Evolutionary conservation across 2,113 vertebrate species (phyloP).

Genomic region (Sterrhoptilus dennistouni): DNA sequence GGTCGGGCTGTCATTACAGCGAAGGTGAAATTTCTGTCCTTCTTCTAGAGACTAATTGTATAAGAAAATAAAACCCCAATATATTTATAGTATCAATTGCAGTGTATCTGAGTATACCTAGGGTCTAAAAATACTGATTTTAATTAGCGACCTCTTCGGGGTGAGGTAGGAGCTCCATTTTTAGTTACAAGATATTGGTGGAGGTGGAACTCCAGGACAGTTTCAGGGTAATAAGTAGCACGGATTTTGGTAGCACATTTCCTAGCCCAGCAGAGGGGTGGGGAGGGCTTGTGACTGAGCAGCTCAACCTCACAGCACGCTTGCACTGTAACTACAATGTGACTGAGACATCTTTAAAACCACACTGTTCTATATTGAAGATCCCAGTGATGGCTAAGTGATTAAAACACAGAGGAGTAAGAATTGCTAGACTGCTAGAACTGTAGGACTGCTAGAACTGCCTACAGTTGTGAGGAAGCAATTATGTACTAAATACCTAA

Average conservation of each 20-base stretch:
- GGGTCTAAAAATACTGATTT: slow-evolving; percentile 34
- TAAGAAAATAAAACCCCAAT: slow-evolving; percentile 9
- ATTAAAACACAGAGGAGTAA: neutral
- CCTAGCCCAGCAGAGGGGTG: neutral
- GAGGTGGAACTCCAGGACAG: neutral
- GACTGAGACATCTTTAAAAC: neutral
- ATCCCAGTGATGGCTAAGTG: neutral
- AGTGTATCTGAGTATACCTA: neutral
- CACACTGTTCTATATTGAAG: neutral
- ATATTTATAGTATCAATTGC: slow-evolving; percentile 16
- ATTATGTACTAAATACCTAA: neutral
- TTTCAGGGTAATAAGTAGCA: slow-evolving; percentile 7
- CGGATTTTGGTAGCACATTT: neutral
- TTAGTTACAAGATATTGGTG: slow-evolving; percentile 27
- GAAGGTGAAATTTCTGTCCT: slow-evolving; percentile 8
- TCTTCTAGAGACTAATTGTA: neutral
- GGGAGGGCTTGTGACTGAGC: neutral
- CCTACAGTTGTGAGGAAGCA: neutral
- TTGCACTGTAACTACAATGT: neutral
- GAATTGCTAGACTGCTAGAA: neutral
- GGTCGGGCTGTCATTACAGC: neutral
- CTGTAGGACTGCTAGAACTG: neutral
- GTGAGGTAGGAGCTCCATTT: slow-evolving; percentile 1
- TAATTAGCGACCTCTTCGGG: slow-evolving; percentile 46
- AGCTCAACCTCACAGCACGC: neutral